A percentile compares a stretch with the other conserved stretches of the same genome.
Conservation (phyloP, 1,140 invertebrate genomes). For the Acromyrmex echinatior region DNA sequence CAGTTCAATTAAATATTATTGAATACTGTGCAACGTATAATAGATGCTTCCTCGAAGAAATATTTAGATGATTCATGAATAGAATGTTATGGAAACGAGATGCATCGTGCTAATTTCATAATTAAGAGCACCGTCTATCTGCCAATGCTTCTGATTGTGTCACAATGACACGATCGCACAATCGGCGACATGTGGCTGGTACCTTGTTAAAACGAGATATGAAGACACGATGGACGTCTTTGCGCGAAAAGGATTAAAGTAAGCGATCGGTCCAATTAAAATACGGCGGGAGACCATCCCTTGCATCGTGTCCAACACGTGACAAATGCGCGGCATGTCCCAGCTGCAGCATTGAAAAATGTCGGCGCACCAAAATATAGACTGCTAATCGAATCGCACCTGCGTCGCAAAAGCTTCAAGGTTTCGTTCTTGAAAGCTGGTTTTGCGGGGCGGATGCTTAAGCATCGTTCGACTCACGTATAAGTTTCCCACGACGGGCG, state of each 20-base stretch:
- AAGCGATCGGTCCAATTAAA: slow-evolving; percentile 69
- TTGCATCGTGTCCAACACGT: slow-evolving; percentile 18
- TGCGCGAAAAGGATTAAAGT: slow-evolving; percentile 66
- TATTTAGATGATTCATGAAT: background rate
- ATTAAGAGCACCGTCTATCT: background rate
- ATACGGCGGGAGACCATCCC: slow-evolving; percentile 16
- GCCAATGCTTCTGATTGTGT: background rate
- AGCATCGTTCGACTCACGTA: slow-evolving; percentile 81
- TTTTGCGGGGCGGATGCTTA: slow-evolving; percentile 32
- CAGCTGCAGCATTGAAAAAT: slow-evolving; percentile 71
- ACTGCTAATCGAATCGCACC: slow-evolving; percentile 67
- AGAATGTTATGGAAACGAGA: background rate
- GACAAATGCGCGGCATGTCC: slow-evolving; percentile 60
- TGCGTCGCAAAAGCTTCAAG: slow-evolving; percentile 49
- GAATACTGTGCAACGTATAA: background rate
- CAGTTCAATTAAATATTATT: background rate
- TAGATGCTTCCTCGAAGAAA: background rate
- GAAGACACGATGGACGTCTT: slow-evolving; percentile 42
- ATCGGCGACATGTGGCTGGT: background rate
- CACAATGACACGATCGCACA: slow-evolving; percentile 15
- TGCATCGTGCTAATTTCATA: slow-evolving; percentile 13
- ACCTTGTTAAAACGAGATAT: slow-evolving; percentile 36
- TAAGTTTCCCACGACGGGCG: slow-evolving; percentile 86
- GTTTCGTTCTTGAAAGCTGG: slow-evolving; percentile 52
- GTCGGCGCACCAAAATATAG: slow-evolving; percentile 22